phyloP scores from a whole-genome alignment of 2,888 invertebrate species.

The Lycophotia porphyrea region DNA sequence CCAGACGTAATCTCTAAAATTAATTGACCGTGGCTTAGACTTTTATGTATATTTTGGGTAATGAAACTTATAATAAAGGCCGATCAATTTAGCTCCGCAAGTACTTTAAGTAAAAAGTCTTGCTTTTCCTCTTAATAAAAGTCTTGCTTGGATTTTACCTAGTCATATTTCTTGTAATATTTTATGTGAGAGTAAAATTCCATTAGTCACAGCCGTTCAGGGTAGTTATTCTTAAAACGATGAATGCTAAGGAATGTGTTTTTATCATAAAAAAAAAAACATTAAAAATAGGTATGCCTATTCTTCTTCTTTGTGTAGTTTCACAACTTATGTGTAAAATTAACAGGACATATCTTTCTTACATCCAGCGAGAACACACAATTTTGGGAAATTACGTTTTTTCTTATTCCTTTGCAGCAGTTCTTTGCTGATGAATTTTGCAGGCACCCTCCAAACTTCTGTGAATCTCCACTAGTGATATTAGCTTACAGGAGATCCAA shows the following conservation, averaged over 20 bases:
- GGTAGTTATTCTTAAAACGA: background rate
- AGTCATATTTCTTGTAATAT: background rate
- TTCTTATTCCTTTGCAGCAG: background rate
- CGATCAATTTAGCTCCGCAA: background rate
- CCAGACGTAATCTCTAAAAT: conserved; percentile 41
- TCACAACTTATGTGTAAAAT: background rate
- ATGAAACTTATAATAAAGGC: conserved; percentile 15
- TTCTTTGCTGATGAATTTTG: background rate
- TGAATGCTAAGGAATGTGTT: background rate
- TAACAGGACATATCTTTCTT: background rate
- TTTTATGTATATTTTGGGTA: conserved; percentile 28
- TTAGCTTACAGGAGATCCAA: background rate
- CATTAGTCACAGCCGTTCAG: background rate
- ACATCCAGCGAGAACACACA: background rate
- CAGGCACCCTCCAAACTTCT: background rate
- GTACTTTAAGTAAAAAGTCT: background rate
- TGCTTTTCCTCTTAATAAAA: background rate
- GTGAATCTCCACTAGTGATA: background rate
- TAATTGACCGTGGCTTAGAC: conserved; percentile 34
- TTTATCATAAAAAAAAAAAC: background rate
- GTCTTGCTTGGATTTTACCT: background rate
- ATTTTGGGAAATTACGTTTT: background rate
- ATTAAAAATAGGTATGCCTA: background rate
- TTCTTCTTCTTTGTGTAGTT: background rate
- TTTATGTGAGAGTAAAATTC: background rate